These are phyloP conservation scores for Drepana falcataria DNA, from an alignment of 2,888 invertebrate genomes.

Conservation along the genomic window DNA sequence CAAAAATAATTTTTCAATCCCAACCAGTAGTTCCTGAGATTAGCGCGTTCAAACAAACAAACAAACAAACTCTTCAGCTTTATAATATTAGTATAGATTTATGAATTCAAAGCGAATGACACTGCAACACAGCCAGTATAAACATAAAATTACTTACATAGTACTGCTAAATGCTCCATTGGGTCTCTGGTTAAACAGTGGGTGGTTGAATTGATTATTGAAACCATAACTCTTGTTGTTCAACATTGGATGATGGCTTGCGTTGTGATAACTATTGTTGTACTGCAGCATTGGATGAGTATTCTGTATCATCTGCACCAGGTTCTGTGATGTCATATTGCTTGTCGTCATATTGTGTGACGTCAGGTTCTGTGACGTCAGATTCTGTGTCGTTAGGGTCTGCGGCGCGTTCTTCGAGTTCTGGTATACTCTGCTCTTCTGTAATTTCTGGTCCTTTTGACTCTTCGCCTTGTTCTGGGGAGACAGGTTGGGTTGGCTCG, in stretches of 20 bases:
- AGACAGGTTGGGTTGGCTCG: slow-evolving; percentile 16
- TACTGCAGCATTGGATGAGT: slow-evolving; percentile 68
- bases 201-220: slow-evolving; percentile 39
- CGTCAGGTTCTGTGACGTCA: slow-evolving; percentile 39
- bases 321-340: slow-evolving; percentile 51
- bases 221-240: slow-evolving; percentile 37
- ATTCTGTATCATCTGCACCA: slow-evolving; percentile 67
- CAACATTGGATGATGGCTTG: slow-evolving; percentile 64
- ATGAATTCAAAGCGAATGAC: no score
- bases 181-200: slow-evolving; percentile 42
- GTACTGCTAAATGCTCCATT: slow-evolving; percentile 48
- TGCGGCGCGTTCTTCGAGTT: slow-evolving; percentile 32
- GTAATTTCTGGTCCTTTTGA: slow-evolving; percentile 24
- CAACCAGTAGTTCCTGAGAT: no score
- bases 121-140: no score
- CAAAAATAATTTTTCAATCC: no score
- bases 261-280: slow-evolving; percentile 62
- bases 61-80: no score
- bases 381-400: slow-evolving; percentile 53
- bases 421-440: slow-evolving; percentile 12
- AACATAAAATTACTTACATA: slow-evolving; percentile 21
- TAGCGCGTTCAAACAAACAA: no score
- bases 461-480: slow-evolving; percentile 21
- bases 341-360: slow-evolving; percentile 10
- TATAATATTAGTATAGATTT: no score